Evolutionary conservation across 2,797 vertebrate species (phyloP), one percentile per base, ranked within the genome.

Genomic region (Moxostoma hubbsi): DNA sequence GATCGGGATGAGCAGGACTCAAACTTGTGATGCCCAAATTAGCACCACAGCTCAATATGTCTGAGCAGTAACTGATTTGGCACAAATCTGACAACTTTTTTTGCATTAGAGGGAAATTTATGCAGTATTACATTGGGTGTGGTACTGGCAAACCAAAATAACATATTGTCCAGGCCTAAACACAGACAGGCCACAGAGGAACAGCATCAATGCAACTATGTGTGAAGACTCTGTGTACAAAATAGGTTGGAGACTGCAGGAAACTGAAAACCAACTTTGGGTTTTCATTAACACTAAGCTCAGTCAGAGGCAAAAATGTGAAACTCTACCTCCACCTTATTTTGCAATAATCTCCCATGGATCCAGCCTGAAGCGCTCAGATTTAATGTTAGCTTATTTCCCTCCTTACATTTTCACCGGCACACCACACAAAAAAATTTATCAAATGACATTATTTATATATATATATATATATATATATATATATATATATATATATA

Each of bases 141-240:
- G 77, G 67, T 51, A 15, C 51, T 79, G 67, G 59, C 50, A 18
- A 53, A 51, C 43, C 61, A 4, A 53, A 68, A 53, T 7, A 10
- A 43, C 18, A 43, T 15, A 13, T 9, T 16, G 8, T 75, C 59
- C 59, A 50, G 50, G 51, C 5, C 65, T 63, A 63, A 73, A 70
- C 61, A 57, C 16, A 53, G 61, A 15, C 43, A 15, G 9, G 43
- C 9, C 55, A 70, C 15, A 47, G 66, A 70, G 50, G 50, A 46
- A 66, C 51, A 15, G 50, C 15, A 9, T 54, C 36, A 36, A 36
- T 36, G 36, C 36, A 36, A 36, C 36, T 36, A 5, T 36, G 36
- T 73, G 81, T 81, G 73, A 73, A 79, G 75, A 62, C 47, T 79
- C 70, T 85, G 81, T 80, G 74, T 73, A 50, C 64, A 47, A 46